Conservation (phyloP, 2,797 vertebrate genomes). For the Knipowitschia caucasica region DNA sequence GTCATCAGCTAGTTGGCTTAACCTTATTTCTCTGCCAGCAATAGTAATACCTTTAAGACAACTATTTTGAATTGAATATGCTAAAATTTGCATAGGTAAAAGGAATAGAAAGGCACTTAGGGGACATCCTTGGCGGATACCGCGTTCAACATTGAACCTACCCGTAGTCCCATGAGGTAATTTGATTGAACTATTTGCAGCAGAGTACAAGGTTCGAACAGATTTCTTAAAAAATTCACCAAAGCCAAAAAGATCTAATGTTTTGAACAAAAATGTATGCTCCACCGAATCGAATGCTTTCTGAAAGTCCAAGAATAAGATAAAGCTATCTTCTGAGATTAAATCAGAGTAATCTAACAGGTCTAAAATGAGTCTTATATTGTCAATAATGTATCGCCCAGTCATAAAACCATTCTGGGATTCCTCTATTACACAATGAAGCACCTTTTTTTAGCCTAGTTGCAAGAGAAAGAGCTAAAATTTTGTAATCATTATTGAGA, state of each 20-base stretch:
- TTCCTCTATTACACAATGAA: background rate
- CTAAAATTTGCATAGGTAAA: background rate
- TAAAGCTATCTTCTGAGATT: no score
- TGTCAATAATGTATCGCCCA: background rate
- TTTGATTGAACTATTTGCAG: no score
- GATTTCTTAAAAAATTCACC: background rate
- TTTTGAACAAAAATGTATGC: background rate
- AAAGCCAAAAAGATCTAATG: background rate
- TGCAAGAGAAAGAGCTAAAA: no score
- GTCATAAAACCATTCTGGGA: conserved; percentile 2
- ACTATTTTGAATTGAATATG: background rate
- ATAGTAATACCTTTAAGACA: background rate
- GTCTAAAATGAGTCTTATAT: background rate
- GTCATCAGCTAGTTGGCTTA: background rate
- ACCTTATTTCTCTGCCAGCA: background rate
- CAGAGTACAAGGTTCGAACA: no score
- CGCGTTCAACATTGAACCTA: background rate
- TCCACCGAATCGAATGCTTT: no score
- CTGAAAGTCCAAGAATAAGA: no score
- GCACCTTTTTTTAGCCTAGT: background rate
- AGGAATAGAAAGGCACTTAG: background rate
- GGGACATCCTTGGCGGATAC: background rate
- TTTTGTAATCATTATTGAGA: no score
- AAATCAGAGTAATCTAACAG: background rate
- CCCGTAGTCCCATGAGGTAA: background rate